phyloP scores from a whole-genome alignment of 2,113 vertebrate genomes.

The Alethe diademata region DNA sequence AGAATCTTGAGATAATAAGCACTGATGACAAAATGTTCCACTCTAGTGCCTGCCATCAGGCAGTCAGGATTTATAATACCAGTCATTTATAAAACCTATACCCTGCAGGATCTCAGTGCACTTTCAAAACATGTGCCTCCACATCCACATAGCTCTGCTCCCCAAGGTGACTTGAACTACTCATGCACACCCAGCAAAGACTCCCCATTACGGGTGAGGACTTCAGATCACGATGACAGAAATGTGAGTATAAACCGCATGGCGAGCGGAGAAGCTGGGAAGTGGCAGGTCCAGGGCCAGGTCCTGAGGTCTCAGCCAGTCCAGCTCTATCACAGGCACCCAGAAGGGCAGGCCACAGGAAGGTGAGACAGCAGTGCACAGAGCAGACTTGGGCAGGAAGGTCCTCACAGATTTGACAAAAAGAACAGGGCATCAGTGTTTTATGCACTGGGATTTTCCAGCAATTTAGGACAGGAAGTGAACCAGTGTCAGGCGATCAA shows the following conservation, averaged over 20 bases:
- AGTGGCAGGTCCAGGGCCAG: neutral
- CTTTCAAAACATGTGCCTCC: neutral
- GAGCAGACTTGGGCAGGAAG: rapidly evolving
- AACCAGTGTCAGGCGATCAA: neutral
- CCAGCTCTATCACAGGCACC: neutral
- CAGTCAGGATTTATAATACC: conserved; percentile 41
- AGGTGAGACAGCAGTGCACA: neutral
- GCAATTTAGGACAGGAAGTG: conserved; percentile 49
- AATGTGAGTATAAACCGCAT: rapidly evolving
- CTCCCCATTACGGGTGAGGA: neutral
- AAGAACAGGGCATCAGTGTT: rapidly evolving
- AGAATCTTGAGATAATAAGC: conserved; percentile 62
- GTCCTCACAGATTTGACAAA: neutral
- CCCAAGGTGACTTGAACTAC: neutral
- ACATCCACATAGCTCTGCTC: neutral
- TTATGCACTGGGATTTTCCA: neutral
- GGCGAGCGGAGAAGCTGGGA: neutral
- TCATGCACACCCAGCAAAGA: neutral
- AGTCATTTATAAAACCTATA: conserved; percentile 13
- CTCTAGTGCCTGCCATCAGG: conserved; percentile 46
- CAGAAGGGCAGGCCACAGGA: neutral
- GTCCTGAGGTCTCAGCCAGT: neutral
- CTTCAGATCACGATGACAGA: neutral
- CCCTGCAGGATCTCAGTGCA: neutral
- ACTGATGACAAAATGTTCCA: conserved; percentile 59